A percentile compares a stretch with the other conserved stretches of the same genome.
These are phyloP conservation scores for Epistrophe eligans DNA, from an alignment of 2,888 invertebrate species.

Conservation along the genomic window DNA sequence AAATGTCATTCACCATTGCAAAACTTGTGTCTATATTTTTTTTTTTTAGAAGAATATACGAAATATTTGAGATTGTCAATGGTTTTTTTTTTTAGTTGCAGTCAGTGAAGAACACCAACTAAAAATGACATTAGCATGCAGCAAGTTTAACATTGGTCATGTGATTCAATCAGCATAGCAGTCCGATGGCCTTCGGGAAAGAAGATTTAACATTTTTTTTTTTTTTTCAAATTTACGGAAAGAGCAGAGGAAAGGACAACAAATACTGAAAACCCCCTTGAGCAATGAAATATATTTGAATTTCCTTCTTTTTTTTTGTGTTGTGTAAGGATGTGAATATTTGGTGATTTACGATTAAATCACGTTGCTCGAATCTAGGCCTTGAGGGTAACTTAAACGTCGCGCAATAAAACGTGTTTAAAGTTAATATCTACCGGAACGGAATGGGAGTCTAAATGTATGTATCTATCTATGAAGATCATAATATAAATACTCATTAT, in stretches of 20 bases:
- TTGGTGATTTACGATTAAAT: slow-evolving; percentile 14
- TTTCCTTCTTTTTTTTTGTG: neutral
- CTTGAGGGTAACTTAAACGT: neutral
- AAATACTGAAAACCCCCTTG: slow-evolving; percentile 5
- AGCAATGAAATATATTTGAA: slow-evolving; percentile 20
- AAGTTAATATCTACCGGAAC: neutral
- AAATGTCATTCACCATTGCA: slow-evolving; percentile 51
- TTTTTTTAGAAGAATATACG: slow-evolving; percentile 16
- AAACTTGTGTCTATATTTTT: slow-evolving; percentile 24
- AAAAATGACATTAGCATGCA: slow-evolving; percentile 72
- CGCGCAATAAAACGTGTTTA: neutral
- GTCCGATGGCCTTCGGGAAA: slow-evolving; percentile 46
- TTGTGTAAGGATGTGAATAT: neutral
- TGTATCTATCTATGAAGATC: no score
- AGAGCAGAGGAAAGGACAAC: neutral
- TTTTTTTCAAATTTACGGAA: neutral
- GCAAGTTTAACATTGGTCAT: slow-evolving; percentile 64
- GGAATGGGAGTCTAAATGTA: neutral
- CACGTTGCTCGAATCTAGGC: slow-evolving; percentile 7
- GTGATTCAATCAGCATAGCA: slow-evolving; percentile 66
- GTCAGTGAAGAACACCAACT: slow-evolving; percentile 26
- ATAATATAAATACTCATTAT: no score
- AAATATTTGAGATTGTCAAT: slow-evolving; percentile 42
- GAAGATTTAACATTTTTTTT: slow-evolving; percentile 16
- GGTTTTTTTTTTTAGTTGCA: slow-evolving; percentile 13